Evolutionary conservation across 1,140 invertebrate species (phyloP), one percentile per base, ranked within the genome.

Genomic region (Nephila pilipes): DNA sequence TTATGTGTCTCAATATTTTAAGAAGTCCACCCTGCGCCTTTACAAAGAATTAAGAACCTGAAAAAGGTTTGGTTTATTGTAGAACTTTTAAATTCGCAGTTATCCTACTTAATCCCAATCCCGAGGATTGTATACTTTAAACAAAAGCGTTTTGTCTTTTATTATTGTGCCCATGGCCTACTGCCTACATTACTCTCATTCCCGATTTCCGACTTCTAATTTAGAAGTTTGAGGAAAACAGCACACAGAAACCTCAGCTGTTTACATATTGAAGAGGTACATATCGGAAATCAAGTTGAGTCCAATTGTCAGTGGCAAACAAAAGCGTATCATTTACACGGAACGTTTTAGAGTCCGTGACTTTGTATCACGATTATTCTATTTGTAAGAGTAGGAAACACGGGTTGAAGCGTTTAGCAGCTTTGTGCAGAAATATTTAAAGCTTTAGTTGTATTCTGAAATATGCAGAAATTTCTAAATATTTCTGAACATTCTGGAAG

Each of bases 121-220:
- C 20, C 29, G 29, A 75, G 4, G 32, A 75, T 36, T 29, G 29
- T 75, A 4, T 20, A 20, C 69, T 75, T 75, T 10, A 75, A 75
- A 75, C 69, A 75, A 75, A 75, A 75, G 69, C 69, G 29, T 32
- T 32, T 75, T 75, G 29, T 36, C 36, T 75, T 75, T 75, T 75
- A 75, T 75, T 16, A 5, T 18, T 75, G 25, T 75, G 69, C 69
- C 69, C 69, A 75, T 75, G 69, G 69, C 69, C 69, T 75, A 75
- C 69, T 75, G 29, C 69, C 1, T 20, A 29, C 29, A 5, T 18
- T 75, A 29, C 29, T 75, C 32, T 75, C 69, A 36, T 32, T 75
- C 25, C 32, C 29, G 3, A 75, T 25, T 32, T 75, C 65, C 65
- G 16, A 29, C 69, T 75, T 75, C 69, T 32, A 6, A 3, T 36